These are phyloP conservation scores for Globodera rostochiensis DNA, from an alignment of 1,140 invertebrate genomes.

Conservation along the genomic window DNA sequence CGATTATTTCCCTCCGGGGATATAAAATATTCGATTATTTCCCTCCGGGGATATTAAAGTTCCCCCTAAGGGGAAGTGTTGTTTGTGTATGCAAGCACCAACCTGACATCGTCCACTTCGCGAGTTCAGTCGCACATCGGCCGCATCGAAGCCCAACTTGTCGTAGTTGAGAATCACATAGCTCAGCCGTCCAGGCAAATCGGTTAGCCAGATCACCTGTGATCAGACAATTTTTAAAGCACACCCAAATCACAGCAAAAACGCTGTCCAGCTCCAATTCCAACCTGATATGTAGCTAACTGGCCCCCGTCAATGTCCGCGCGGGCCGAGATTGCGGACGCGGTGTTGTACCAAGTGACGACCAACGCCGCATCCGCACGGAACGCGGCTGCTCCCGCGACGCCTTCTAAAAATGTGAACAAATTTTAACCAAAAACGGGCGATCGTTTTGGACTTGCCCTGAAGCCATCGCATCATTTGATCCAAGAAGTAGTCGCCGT, in stretches of 20 bases:
- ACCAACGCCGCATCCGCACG: constrained; percentile 63
- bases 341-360: constrained; percentile 65
- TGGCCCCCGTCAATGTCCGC: constrained; percentile 64
- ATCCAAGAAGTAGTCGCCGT: constrained; percentile 62
- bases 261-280: too few relatives aligned
- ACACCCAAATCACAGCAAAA: too few relatives aligned
- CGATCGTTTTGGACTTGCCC: constrained; percentile 18
- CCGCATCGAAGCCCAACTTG: constrained; percentile 58
- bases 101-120: constrained; percentile 50
- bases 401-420: constrained; percentile 51
- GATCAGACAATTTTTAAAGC: too few relatives aligned
- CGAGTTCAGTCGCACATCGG: constrained; percentile 53
- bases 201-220: constrained; percentile 52
- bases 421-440: background rate
- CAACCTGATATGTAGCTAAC: constrained; percentile 59
- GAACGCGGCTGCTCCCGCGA: constrained; percentile 62
- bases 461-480: constrained; percentile 65
- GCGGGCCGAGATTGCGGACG: constrained; percentile 62
- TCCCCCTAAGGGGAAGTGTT: background rate
- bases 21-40: too few relatives aligned
- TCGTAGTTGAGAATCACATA: constrained; percentile 60
- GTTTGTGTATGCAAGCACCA: background rate
- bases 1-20: too few relatives aligned
- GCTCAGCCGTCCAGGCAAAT: constrained; percentile 48
- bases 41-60: too few relatives aligned